Conservation (phyloP, 2,113 vertebrate species). For the Apistogramma diplotaenia region DNA sequence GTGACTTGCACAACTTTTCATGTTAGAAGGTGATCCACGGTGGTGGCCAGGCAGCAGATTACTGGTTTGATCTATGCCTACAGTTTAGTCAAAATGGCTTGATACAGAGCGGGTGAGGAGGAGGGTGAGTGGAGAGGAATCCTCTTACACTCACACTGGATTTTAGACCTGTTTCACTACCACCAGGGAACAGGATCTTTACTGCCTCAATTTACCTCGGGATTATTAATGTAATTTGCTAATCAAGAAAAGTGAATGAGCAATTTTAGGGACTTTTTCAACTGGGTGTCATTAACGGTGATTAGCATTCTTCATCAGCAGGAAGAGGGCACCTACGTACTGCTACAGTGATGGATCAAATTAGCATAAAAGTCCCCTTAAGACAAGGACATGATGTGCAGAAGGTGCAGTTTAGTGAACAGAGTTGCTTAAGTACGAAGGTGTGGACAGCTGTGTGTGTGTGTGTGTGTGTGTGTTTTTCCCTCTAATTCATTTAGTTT, state of each 20-base stretch:
- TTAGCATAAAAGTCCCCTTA: too few relatives aligned
- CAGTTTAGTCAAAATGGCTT: conserved; percentile 35
- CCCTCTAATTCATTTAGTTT: too few relatives aligned
- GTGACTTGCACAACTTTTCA: conserved; percentile 20
- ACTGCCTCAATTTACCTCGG: conserved; percentile 4
- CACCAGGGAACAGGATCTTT: conserved; percentile 14
- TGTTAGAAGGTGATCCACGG: not conserved
- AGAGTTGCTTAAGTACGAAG: not conserved
- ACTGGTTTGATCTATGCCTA: conserved; percentile 19
- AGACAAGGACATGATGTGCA: too few relatives aligned
- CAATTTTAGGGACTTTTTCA: not conserved
- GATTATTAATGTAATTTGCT: conserved; percentile 17
- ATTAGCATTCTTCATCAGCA: not conserved
- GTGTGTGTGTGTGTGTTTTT: too few relatives aligned
- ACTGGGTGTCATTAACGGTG: not conserved
- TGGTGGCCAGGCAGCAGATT: not conserved
- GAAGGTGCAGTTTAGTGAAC: not conserved
- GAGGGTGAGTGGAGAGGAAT: conserved; percentile 18
- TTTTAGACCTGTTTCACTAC: conserved; percentile 44
- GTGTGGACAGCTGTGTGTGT: too few relatives aligned
- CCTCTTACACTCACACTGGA: conserved; percentile 56
- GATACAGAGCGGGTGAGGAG: not conserved
- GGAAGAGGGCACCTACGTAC: not conserved
- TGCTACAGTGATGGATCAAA: too few relatives aligned
- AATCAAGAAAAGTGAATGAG: not conserved